Conservation (phyloP, 2,888 invertebrate genomes). For the Idaea dimidiata region DNA sequence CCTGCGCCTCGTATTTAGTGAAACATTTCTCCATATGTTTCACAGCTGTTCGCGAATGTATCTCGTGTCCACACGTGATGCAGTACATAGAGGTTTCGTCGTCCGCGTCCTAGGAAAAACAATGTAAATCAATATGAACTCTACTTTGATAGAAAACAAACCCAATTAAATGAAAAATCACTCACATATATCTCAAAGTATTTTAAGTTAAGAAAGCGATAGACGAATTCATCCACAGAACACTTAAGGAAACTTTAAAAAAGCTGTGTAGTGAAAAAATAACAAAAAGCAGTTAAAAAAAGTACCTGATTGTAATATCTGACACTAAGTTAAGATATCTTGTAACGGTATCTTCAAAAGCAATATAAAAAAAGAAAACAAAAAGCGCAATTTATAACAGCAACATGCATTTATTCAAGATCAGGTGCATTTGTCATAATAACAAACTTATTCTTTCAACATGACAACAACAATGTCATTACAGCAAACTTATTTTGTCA, state of each 20-base stretch:
- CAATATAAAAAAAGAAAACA: background rate
- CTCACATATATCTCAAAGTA: background rate
- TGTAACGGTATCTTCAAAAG: background rate
- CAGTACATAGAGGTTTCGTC: slow-evolving; percentile 93
- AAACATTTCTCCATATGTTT: slow-evolving; percentile 99
- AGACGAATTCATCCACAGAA: background rate
- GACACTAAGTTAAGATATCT: background rate
- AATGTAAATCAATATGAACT: background rate
- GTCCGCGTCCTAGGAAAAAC: slow-evolving; percentile 71
- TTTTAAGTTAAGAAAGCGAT: background rate
- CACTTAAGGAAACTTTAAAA: background rate
- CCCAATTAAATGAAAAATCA: background rate
- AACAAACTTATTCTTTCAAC: background rate
- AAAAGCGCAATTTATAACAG: background rate
- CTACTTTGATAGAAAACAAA: background rate
- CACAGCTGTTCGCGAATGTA: slow-evolving; percentile 93
- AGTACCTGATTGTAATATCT: background rate
- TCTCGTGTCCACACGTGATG: slow-evolving; percentile 98
- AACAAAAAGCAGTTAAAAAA: background rate
- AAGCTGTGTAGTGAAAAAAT: background rate
- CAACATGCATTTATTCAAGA: background rate
- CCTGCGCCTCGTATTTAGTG: slow-evolving; percentile 98
- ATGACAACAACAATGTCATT: background rate
- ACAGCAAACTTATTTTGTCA: no score
- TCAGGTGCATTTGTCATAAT: background rate